Percentiles rank a stretch among this genome's conserved stretches.
These are phyloP conservation scores for Umimayanthus chanpuru DNA, from an alignment of 92 coral and sea anemone species.

Conservation along the genomic window DNA sequence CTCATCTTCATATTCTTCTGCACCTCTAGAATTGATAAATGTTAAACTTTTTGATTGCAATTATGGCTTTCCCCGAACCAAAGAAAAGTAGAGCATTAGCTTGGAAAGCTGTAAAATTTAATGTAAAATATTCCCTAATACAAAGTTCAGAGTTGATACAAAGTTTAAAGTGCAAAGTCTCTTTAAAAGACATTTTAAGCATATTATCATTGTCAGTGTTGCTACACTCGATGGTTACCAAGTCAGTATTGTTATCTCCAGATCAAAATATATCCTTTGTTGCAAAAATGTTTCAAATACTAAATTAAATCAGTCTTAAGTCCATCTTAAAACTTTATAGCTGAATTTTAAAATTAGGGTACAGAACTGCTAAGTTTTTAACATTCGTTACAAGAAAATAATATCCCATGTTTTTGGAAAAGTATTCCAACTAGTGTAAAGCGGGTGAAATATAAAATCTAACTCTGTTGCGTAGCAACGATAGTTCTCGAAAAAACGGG, in stretches of 20 bases:
- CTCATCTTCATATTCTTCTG: background rate
- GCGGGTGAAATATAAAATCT: background rate
- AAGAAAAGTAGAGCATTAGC: too few species aligned
- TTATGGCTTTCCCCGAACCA: background rate
- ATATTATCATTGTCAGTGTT: background rate
- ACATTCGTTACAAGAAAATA: too few species aligned
- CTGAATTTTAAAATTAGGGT: too few species aligned
- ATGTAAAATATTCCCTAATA: too few species aligned
- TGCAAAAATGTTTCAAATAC: background rate
- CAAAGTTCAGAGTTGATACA: too few species aligned
- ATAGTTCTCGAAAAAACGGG: background rate
- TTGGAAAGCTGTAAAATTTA: background rate
- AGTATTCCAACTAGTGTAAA: background rate
- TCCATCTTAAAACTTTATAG: background rate
- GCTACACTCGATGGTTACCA: background rate
- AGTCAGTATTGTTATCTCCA: background rate
- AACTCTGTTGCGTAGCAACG: slow-evolving; percentile 17
- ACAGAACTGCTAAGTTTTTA: background rate
- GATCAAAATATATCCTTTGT: too few species aligned
- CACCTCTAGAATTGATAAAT: too few species aligned
- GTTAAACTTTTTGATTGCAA: background rate
- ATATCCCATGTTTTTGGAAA: background rate
- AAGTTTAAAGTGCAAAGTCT: background rate
- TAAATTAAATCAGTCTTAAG: background rate
- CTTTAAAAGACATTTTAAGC: background rate